Evolutionary conservation across 1,140 invertebrate species (phyloP).

Genomic region (Drosophila ambigua): DNA sequence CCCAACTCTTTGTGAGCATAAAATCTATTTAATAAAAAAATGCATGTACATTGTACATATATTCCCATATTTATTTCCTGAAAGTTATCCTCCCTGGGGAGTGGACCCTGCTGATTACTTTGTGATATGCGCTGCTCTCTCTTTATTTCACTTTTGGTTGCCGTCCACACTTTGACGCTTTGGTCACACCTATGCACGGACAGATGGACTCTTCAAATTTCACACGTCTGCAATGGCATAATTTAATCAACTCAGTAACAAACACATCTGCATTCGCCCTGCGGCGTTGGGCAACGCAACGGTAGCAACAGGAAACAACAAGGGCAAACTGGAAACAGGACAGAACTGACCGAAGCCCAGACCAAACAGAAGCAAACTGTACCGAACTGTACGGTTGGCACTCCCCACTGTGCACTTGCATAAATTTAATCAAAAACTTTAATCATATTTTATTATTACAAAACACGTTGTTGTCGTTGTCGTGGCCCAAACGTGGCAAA

Average conservation of each 20-base stretch:
- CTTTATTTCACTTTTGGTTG: slow-evolving; percentile 1
- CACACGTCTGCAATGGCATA: slow-evolving; percentile 74
- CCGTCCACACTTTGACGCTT: slow-evolving; percentile 13
- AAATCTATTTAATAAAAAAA: background rate
- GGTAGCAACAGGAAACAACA: background rate
- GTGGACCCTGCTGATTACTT: slow-evolving; percentile 56
- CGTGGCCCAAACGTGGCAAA: slow-evolving; percentile 40
- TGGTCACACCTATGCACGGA: background rate
- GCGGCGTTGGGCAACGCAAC: slow-evolving; percentile 3
- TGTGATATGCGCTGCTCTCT: slow-evolving; percentile 20
- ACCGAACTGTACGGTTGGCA: slow-evolving; percentile 9
- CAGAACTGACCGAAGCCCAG: slow-evolving; percentile 9
- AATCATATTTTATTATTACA: slow-evolving; percentile 83
- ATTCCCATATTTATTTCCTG: background rate
- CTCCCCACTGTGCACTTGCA: slow-evolving; percentile 66
- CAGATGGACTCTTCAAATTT: slow-evolving; percentile 37
- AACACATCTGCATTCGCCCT: slow-evolving; percentile 61
- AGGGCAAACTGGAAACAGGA: background rate
- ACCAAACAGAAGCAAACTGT: slow-evolving; percentile 25
- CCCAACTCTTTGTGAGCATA: background rate
- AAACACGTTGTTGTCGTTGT: slow-evolving; percentile 61
- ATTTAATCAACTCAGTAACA: slow-evolving; percentile 77
- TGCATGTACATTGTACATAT: no score
- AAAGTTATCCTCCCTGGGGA: slow-evolving; percentile 1
- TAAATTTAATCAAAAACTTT: slow-evolving; percentile 83